These are phyloP conservation scores for Triops cancriformis DNA, from an alignment of 1,140 invertebrate genomes.

Conservation along the genomic window DNA sequence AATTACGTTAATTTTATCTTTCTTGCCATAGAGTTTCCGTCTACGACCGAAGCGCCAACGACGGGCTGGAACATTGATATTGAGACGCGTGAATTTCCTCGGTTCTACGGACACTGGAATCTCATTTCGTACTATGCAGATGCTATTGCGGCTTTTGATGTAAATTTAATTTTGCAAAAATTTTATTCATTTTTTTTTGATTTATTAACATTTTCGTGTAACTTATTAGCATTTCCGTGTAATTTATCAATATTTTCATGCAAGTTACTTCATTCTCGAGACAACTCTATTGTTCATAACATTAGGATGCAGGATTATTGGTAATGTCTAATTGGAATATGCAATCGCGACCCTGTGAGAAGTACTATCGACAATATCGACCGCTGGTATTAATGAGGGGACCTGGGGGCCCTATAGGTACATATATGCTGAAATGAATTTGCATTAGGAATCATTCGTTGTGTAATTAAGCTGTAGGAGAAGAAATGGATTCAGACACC, in stretches of 20 bases:
- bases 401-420: no score
- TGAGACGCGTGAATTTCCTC: not conserved
- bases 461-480: no score
- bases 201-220: no score
- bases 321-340: constrained; percentile 46
- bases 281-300: constrained; percentile 29
- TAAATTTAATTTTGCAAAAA: constrained; percentile 30
- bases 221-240: no score
- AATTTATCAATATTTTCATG: no score
- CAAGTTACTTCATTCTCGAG: no score
- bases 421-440: no score
- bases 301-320: constrained; percentile 44
- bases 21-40: not conserved
- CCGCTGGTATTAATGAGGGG: not conserved
- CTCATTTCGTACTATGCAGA: constrained; percentile 37
- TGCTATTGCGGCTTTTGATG: constrained; percentile 42
- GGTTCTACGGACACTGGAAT: not conserved
- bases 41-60: not conserved
- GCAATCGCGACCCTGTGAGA: constrained; percentile 45
- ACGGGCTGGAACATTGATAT: not conserved
- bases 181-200: not conserved
- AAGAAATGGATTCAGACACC: no score
- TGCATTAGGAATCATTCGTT: no score
- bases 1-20: not conserved
- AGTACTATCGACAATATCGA: not conserved